Percentiles rank a stretch among this genome's conserved stretches.
phyloP scores from a whole-genome alignment of 2,797 vertebrate species.

The Hozukius guyotensis region DNA sequence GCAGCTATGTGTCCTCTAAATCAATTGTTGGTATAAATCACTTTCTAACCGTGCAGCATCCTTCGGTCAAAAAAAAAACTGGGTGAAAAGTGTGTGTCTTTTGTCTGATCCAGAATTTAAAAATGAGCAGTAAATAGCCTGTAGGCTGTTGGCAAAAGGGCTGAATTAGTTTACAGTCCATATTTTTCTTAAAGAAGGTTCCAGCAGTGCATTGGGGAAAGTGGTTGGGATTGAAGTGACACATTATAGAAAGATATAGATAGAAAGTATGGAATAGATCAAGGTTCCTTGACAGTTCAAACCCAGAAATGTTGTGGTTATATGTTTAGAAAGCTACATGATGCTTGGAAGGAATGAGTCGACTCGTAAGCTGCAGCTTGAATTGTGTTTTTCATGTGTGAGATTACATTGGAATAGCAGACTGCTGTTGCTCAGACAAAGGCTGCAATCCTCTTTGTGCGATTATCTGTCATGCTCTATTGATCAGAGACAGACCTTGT shows the following conservation, averaged over 20 bases:
- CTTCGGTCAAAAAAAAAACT: background rate
- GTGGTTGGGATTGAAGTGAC: background rate
- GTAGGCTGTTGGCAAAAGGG: background rate
- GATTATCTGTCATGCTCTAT: conserved; percentile 24
- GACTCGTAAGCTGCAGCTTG: background rate
- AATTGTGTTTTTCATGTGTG: conserved; percentile 7
- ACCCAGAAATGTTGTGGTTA: background rate
- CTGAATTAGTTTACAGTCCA: background rate
- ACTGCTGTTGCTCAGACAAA: background rate
- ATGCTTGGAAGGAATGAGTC: background rate
- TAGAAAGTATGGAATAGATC: background rate
- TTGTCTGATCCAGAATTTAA: background rate
- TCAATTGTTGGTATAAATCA: conserved; percentile 34
- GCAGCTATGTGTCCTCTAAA: conserved; percentile 14
- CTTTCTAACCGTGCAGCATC: conserved; percentile 6
- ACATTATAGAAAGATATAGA: background rate
- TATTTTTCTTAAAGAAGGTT: background rate
- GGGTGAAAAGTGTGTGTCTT: background rate
- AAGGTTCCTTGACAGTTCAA: background rate
- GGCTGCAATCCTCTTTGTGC: conserved; percentile 9
- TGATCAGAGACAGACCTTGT: conserved; percentile 21
- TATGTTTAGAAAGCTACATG: background rate
- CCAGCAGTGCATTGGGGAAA: background rate
- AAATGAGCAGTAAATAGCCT: background rate
- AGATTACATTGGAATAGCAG: background rate